Evolutionary conservation across 2,888 invertebrate genomes (phyloP).

Genomic region (Aphrophora alni): DNA sequence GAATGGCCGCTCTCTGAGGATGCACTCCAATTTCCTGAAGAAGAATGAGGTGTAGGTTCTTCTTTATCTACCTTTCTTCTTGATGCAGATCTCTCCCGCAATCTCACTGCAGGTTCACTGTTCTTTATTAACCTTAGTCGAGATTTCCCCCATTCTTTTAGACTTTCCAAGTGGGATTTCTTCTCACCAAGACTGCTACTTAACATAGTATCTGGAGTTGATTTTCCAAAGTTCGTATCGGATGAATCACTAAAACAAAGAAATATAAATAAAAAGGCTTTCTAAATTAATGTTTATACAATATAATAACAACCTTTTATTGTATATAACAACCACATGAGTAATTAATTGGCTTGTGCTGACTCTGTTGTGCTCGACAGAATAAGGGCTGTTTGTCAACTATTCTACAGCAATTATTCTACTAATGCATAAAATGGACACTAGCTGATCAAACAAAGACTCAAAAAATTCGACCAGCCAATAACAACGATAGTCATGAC

Average conservation of each 20-base stretch:
- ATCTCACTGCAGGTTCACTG: conserved; percentile 67
- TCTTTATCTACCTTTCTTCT: conserved; percentile 60
- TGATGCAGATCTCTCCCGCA: conserved; percentile 72
- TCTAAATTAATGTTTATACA: not conserved
- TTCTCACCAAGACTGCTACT: conserved; percentile 54
- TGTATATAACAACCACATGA: no score
- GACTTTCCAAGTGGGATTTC: conserved; percentile 76
- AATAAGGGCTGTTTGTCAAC: no score
- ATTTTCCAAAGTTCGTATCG: conserved; percentile 64
- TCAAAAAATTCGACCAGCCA: no score
- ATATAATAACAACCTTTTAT: not conserved
- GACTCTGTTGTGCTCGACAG: no score
- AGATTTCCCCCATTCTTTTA: conserved; percentile 86
- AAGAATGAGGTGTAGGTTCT: conserved; percentile 82
- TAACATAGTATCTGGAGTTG: conserved; percentile 40
- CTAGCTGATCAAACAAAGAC: no score
- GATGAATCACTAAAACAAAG: conserved; percentile 50
- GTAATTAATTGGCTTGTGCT: no score
- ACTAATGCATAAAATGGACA: no score
- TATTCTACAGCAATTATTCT: no score
- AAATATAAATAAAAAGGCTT: not conserved
- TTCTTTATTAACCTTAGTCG: conserved; percentile 73
- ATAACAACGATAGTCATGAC: no score
- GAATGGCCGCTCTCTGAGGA: conserved; percentile 86
- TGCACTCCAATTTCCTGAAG: conserved; percentile 94